Percentiles rank a stretch among this genome's conserved stretches.
Evolutionary conservation across 2,797 vertebrate species (phyloP).

Genomic region (Serranus cabrilla): DNA sequence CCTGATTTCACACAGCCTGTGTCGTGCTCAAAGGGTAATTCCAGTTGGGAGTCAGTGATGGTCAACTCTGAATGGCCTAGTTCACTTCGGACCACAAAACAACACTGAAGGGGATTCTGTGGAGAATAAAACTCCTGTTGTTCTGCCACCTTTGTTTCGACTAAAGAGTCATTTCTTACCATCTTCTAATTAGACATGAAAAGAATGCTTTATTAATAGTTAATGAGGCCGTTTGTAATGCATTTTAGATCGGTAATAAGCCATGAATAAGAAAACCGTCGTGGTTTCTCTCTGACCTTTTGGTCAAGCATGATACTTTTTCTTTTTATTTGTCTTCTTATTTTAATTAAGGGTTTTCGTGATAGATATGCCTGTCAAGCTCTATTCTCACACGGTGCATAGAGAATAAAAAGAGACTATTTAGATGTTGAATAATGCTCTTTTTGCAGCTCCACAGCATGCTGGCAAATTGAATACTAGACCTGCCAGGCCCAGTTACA

Average conservation of each 20-base stretch:
- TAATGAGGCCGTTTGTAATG: background rate
- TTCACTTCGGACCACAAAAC: constrained; percentile 29
- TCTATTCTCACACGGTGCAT: too few species aligned
- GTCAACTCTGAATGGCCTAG: constrained; percentile 39
- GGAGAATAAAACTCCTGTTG: constrained; percentile 19
- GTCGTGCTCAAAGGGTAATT: constrained; percentile 49
- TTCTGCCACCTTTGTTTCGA: constrained; percentile 21
- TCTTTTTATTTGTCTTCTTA: background rate
- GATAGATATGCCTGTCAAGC: too few species aligned
- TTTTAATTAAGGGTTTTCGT: too few species aligned
- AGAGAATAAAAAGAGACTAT: too few species aligned
- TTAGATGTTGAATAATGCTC: too few species aligned
- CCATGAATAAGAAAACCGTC: background rate
- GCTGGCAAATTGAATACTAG: too few species aligned
- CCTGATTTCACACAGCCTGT: constrained; percentile 57
- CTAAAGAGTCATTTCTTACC: background rate
- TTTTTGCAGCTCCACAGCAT: background rate
- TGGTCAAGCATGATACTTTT: background rate
- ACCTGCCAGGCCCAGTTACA: background rate
- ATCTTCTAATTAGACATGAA: background rate
- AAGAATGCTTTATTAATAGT: background rate
- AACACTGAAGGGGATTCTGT: constrained; percentile 1
- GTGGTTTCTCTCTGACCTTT: background rate
- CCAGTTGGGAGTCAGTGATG: constrained; percentile 32
- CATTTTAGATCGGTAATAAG: background rate